A percentile compares a stretch with the other conserved stretches of the same genome.
These are phyloP conservation scores for Sinella curviseta DNA, from an alignment of 1,140 invertebrate species.

Conservation along the genomic window DNA sequence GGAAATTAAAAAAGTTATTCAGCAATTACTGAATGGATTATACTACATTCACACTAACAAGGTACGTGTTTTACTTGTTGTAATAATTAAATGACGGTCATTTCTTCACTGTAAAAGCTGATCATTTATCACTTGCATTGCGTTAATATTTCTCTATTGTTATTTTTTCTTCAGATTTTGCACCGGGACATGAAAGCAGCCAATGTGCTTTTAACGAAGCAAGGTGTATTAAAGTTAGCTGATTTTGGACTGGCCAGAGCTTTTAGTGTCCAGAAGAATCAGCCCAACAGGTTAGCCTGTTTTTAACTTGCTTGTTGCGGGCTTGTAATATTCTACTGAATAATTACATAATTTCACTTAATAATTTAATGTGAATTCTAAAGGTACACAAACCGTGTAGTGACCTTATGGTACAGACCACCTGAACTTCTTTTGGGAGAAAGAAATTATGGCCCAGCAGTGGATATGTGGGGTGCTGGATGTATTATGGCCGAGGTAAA, in stretches of 20 bases:
- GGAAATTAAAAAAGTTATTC: slow-evolving; percentile 98
- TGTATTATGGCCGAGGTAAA: slow-evolving; percentile 88
- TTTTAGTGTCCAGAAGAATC: slow-evolving; percentile 83
- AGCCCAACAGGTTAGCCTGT: slow-evolving; percentile 67
- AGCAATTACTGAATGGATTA: slow-evolving; percentile 92
- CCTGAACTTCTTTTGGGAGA: slow-evolving; percentile 87
- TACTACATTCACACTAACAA: slow-evolving; percentile 98
- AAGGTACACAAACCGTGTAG: slow-evolving; percentile 94
- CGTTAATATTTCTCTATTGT: slow-evolving; percentile 2
- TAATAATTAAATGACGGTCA: too few species aligned
- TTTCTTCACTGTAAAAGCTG: background rate
- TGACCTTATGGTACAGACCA: slow-evolving; percentile 74
- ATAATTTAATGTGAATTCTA: slow-evolving; percentile 29
- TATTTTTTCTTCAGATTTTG: slow-evolving; percentile 63
- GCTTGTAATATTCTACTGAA: background rate
- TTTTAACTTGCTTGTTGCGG: background rate
- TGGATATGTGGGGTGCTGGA: slow-evolving; percentile 97
- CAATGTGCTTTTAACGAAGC: slow-evolving; percentile 96
- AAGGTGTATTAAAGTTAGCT: slow-evolving; percentile 89
- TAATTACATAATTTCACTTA: background rate
- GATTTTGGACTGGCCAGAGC: slow-evolving; percentile 90
- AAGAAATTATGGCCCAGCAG: slow-evolving; percentile 91
- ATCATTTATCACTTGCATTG: background rate
- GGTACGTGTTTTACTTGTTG: slow-evolving; percentile 56
- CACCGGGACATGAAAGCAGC: slow-evolving; percentile 99